These are phyloP conservation scores for Drosophila bifasciata DNA, from an alignment of 1,140 invertebrate species.

Conservation along the genomic window DNA sequence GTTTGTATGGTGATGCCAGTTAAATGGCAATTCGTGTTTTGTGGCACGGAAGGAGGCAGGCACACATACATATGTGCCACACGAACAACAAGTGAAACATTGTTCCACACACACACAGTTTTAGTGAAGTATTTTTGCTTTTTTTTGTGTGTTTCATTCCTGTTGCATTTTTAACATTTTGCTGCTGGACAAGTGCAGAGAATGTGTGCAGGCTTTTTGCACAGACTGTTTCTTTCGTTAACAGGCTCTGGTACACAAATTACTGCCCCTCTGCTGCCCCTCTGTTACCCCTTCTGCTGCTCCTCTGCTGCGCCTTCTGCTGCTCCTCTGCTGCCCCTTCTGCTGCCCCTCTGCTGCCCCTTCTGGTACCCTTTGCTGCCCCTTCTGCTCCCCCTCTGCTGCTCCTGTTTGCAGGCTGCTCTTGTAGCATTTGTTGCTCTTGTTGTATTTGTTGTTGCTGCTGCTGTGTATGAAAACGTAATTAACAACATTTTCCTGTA, in stretches of 20 bases:
- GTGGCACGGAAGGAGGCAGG: constrained; percentile 41
- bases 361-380: constrained; percentile 29
- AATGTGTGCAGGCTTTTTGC: constrained; percentile 52
- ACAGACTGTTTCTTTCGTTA: constrained; percentile 51
- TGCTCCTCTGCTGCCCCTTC: not conserved
- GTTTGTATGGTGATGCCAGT: constrained; percentile 32
- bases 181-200: constrained; percentile 40
- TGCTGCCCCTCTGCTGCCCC: not conserved
- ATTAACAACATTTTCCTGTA: constrained; percentile 77
- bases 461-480: constrained; percentile 75
- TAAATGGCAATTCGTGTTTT: constrained; percentile 74
- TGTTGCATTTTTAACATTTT: constrained; percentile 60
- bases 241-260: constrained; percentile 30
- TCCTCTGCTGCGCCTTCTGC: not conserved
- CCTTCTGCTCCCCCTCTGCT: not conserved
- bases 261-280: constrained; percentile 1
- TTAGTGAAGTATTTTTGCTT: constrained; percentile 61
- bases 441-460: constrained; percentile 24
- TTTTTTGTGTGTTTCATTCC: constrained; percentile 56
- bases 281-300: too few species aligned
- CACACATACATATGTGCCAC: not conserved
- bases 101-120: constrained; percentile 51
- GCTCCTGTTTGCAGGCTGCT: not conserved
- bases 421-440: constrained; percentile 13
- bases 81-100: constrained; percentile 47